phyloP scores from a whole-genome alignment of 2,113 vertebrate genomes.

The Xyliphius kryptos region DNA sequence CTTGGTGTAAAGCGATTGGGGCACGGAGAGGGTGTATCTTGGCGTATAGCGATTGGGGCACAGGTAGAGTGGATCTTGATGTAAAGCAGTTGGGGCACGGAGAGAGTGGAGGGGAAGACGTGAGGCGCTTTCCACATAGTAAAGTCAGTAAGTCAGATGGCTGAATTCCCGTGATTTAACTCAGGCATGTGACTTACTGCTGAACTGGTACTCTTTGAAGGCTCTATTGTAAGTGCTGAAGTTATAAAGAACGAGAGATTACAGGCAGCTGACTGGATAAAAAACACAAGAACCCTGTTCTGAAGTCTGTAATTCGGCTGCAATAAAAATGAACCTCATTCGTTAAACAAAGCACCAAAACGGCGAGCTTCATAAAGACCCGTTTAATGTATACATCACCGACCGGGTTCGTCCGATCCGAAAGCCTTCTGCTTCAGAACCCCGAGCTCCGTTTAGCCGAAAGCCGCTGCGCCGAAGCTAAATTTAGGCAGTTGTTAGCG shows the following conservation, averaged over 20 bases:
- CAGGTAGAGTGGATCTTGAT: too few species aligned
- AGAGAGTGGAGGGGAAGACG: too few species aligned
- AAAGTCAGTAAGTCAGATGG: too few species aligned
- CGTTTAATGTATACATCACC: background rate
- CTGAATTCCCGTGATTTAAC: too few species aligned
- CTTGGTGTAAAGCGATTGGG: too few species aligned
- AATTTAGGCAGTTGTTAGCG: conserved; percentile 40
- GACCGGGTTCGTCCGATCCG: background rate
- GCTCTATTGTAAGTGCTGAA: too few species aligned
- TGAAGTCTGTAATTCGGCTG: conserved; percentile 2
- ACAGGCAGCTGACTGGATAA: background rate
- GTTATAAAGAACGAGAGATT: background rate
- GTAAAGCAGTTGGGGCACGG: too few species aligned
- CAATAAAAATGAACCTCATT: background rate
- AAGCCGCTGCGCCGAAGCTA: conserved; percentile 32
- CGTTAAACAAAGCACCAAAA: background rate
- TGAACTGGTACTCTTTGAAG: too few species aligned
- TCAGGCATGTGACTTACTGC: too few species aligned
- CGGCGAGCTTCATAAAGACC: background rate
- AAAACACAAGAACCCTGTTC: conserved; percentile 8
- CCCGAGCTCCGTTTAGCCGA: conserved; percentile 22
- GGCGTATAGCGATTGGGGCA: too few species aligned
- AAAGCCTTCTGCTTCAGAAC: conserved; percentile 14
- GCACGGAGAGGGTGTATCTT: too few species aligned
- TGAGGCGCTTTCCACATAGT: too few species aligned